Conservation (phyloP, 2,113 vertebrate genomes). For the Poeciliopsis prolifica region DNA sequence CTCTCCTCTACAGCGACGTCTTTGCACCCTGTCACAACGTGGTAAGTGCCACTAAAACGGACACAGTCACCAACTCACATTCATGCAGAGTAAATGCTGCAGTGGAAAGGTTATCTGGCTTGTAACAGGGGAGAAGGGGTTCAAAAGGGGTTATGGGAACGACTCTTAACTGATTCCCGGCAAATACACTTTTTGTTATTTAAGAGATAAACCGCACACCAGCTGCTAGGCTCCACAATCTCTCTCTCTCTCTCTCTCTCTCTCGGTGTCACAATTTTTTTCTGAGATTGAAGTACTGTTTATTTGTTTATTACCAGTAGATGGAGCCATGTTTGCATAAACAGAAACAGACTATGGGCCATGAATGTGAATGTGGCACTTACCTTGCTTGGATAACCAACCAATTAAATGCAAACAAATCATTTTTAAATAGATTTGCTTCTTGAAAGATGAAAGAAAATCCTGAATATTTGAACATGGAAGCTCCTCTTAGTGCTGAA, state of each 20-base stretch:
- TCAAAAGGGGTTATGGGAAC: slow-evolving; percentile 48
- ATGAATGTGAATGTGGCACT: neutral
- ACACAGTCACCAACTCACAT: slow-evolving; percentile 13
- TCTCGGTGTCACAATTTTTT: neutral
- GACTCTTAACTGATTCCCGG: slow-evolving; percentile 47
- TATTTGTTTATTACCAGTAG: slow-evolving; percentile 56
- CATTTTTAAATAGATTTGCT: neutral
- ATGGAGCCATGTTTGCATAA: slow-evolving; percentile 52
- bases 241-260: neutral
- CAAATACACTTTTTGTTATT: slow-evolving; percentile 21
- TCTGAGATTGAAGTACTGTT: neutral
- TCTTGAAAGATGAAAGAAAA: neutral
- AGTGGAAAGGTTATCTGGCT: slow-evolving; percentile 41
- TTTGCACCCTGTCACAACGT: slow-evolving; percentile 97
- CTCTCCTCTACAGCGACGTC: slow-evolving; percentile 93
- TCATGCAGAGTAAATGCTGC: slow-evolving; percentile 8
- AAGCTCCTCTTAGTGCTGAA: neutral
- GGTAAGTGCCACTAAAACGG: slow-evolving; percentile 81
- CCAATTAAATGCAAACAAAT: neutral
- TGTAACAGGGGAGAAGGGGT: slow-evolving; percentile 24
- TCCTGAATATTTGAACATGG: neutral
- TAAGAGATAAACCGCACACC: slow-evolving; percentile 24
- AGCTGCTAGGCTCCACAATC: slow-evolving; percentile 23
- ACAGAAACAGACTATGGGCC: neutral
- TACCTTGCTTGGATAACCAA: neutral